phyloP scores from a whole-genome alignment of 2,113 vertebrate genomes.

The Condylura cristata region DNA sequence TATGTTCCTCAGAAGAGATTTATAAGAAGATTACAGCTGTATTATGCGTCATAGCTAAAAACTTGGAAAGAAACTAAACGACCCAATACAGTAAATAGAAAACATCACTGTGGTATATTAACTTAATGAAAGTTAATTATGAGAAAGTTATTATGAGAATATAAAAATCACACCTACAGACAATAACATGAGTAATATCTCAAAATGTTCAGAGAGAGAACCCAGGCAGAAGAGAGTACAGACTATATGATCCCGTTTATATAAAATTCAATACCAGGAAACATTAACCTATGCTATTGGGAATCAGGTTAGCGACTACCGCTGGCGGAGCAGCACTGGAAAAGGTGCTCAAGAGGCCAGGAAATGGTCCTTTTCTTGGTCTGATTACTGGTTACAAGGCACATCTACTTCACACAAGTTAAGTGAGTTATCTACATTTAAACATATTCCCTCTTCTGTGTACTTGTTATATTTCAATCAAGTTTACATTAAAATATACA shows the following conservation, averaged over 20 bases:
- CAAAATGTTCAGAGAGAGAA: background rate
- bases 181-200: background rate
- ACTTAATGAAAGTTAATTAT: background rate
- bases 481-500: slow-evolving; percentile 1
- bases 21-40: background rate
- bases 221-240: background rate
- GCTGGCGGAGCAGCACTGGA: background rate
- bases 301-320: background rate
- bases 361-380: background rate
- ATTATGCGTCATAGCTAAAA: background rate
- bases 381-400: background rate
- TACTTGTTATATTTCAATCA: background rate
- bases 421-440: background rate
- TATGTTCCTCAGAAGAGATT: background rate
- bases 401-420: background rate
- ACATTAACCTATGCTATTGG: background rate
- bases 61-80: background rate
- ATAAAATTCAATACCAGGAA: background rate
- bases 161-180: background rate
- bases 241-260: background rate
- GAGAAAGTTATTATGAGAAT: background rate
- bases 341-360: background rate
- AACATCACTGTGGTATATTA: background rate
- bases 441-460: background rate
- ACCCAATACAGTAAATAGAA: background rate